A percentile compares a stretch with the other conserved stretches of the same genome.
These are phyloP conservation scores for Chiridota heheva DNA, from an alignment of 35 echinoderm and acorn worm species.

Conservation along the genomic window DNA sequence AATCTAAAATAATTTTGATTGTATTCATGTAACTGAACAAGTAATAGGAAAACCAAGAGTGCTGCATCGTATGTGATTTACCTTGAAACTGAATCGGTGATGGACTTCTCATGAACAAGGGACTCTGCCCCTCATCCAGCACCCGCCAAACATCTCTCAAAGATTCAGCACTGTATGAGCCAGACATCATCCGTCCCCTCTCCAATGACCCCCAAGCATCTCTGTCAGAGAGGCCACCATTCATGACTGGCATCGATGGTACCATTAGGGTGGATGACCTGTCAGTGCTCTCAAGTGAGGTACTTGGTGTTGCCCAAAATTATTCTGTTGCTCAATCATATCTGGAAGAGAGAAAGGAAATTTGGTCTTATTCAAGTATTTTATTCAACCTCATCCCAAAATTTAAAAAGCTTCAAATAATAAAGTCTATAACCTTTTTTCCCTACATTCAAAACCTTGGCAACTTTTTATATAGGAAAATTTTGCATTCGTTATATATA, in stretches of 20 bases:
- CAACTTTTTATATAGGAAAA: too few species aligned
- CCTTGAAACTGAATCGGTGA: conserved; percentile 12
- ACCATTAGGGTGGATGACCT: not conserved
- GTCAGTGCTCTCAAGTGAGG: not conserved
- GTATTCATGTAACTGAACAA: too few species aligned
- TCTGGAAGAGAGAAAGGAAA: not conserved
- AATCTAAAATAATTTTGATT: too few species aligned
- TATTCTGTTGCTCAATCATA: not conserved
- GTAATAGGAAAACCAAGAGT: too few species aligned
- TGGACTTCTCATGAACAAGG: conserved; percentile 50
- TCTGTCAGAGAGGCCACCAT: conserved; percentile 13
- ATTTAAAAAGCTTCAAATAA: too few species aligned
- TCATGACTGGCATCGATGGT: not conserved
- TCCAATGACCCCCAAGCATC: conserved; percentile 27
- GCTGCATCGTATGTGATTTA: not conserved
- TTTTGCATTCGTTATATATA: too few species aligned
- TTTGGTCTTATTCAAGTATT: too few species aligned
- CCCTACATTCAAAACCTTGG: too few species aligned
- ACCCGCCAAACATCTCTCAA: conserved; percentile 70
- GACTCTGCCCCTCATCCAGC: conserved; percentile 69
- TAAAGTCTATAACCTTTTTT: too few species aligned
- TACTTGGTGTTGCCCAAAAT: not conserved
- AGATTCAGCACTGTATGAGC: conserved; percentile 74
- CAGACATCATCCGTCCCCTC: conserved; percentile 54
- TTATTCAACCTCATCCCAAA: too few species aligned